phyloP scores from a whole-genome alignment of 2,888 invertebrate species.

The Maniola hyperantus region DNA sequence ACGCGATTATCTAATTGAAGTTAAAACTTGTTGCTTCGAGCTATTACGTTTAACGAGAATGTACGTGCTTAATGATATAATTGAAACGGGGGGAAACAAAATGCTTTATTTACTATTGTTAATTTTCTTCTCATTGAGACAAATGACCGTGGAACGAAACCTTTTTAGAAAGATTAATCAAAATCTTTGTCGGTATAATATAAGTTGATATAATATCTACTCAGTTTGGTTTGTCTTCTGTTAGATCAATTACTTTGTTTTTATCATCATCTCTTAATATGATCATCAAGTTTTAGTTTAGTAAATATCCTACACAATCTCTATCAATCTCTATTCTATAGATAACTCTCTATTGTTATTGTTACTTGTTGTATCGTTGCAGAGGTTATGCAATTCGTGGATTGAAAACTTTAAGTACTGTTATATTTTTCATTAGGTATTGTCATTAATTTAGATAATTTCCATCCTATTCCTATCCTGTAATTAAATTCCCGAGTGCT shows the following conservation, averaged over 20 bases:
- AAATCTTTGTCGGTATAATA: not conserved
- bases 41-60: slow-evolving; percentile 18
- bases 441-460: too few species aligned
- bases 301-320: not conserved
- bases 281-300: not conserved
- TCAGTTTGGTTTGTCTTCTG: not conserved
- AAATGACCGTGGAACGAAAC: not conserved
- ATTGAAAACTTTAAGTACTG: too few species aligned
- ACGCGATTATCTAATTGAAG: slow-evolving; percentile 39
- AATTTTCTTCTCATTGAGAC: not conserved
- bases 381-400: too few species aligned
- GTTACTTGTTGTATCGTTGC: too few species aligned
- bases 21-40: slow-evolving; percentile 19
- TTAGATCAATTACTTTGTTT: not conserved
- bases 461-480: too few species aligned
- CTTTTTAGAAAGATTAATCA: not conserved
- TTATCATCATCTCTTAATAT: not conserved
- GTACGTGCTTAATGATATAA: slow-evolving; percentile 27
- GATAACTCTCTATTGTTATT: too few species aligned
- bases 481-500: too few species aligned
- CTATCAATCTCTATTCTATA: too few species aligned
- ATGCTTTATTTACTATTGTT: slow-evolving; percentile 19
- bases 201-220: not conserved
- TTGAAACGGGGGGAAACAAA: slow-evolving; percentile 15
- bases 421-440: too few species aligned